A percentile compares a stretch with the other conserved stretches of the same genome.
These are phyloP conservation scores for Morelia viridis DNA, from an alignment of 2,797 vertebrate genomes.

Conservation along the genomic window DNA sequence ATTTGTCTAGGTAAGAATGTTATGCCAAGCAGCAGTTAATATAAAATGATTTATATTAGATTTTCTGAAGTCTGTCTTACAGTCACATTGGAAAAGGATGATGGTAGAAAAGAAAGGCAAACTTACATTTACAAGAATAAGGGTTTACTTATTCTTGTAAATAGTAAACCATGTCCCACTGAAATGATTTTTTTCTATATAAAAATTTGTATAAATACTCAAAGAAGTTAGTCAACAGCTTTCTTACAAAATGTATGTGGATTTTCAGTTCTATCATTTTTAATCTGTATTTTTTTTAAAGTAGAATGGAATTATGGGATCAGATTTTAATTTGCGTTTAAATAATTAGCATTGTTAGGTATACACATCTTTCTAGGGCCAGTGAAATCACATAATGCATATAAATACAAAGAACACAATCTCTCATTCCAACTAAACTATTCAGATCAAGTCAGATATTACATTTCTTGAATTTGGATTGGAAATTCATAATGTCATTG, in stretches of 20 bases:
- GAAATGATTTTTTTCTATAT: neutral
- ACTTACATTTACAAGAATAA: no score
- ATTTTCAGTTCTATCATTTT: neutral
- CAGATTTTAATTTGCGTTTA: neutral
- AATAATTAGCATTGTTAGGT: neutral
- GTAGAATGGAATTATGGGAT: neutral
- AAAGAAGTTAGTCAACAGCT: neutral
- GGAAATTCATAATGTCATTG: neutral
- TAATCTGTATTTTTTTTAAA: neutral
- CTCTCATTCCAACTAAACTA: neutral
- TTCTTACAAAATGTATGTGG: neutral
- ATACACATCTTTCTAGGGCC: neutral
- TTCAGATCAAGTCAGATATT: neutral
- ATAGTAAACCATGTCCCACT: neutral
- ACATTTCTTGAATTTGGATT: neutral
- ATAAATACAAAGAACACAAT: neutral
- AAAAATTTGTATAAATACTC: neutral
- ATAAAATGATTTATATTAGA: neutral
- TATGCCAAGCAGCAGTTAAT: neutral
- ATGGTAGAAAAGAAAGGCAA: neutral
- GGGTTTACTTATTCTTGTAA: neutral
- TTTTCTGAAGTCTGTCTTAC: neutral
- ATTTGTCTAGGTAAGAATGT: neutral
- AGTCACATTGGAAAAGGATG: neutral
- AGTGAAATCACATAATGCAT: neutral